A percentile compares a stretch with the other conserved stretches of the same genome.
These are phyloP conservation scores for Argopecten irradians DNA, from an alignment of 1,140 invertebrate species.

Conservation along the genomic window DNA sequence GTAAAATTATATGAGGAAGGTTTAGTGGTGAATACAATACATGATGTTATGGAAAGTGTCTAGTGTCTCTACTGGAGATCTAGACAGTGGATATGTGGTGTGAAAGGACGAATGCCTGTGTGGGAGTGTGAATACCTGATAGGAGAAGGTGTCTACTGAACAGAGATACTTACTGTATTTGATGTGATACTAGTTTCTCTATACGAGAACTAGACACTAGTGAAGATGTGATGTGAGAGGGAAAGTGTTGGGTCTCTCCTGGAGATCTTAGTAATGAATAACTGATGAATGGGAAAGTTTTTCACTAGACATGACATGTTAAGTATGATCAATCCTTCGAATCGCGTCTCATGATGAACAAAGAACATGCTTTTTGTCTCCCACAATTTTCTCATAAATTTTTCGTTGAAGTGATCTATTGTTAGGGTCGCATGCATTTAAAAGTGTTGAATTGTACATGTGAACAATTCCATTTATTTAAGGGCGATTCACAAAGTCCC, in stretches of 20 bases:
- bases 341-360: background rate
- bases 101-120: background rate
- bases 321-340: background rate
- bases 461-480: slow-evolving; percentile 4
- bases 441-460: slow-evolving; percentile 1
- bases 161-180: too few species aligned
- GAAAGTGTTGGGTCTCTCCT: background rate
- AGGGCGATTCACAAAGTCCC: slow-evolving; percentile 19
- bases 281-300: background rate
- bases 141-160: too few species aligned
- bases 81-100: background rate
- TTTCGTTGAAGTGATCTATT: background rate
- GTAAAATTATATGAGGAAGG: background rate
- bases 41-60: background rate
- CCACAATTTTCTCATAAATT: slow-evolving; percentile 17
- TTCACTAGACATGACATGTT: background rate
- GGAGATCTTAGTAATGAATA: background rate
- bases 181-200: too few species aligned
- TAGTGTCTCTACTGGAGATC: background rate
- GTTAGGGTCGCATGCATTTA: background rate
- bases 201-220: background rate
- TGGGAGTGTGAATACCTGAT: background rate
- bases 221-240: background rate
- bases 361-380: slow-evolving; percentile 10
- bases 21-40: background rate